phyloP scores from a whole-genome alignment of 2,888 invertebrate species.

The Caenorhabditis macrosperma region DNA sequence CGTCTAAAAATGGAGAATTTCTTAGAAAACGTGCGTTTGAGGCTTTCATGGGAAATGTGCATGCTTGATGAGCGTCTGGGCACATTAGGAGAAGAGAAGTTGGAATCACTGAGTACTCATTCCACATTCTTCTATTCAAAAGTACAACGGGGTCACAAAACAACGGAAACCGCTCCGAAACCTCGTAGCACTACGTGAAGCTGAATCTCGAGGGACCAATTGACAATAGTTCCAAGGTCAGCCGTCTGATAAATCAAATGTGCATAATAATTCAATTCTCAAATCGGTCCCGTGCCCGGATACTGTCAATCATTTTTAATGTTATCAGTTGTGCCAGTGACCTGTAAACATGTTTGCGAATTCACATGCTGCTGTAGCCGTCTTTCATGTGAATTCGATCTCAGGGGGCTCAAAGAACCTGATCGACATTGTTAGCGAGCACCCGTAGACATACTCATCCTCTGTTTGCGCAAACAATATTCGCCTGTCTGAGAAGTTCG shows the following conservation, averaged over 20 bases:
- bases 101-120: constrained; percentile 36
- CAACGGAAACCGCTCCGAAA: neutral
- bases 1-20: neutral
- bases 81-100: constrained; percentile 6
- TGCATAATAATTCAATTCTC: no score
- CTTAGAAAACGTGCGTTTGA: constrained; percentile 23
- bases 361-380: neutral
- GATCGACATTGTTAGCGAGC: no score
- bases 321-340: no score
- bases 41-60: constrained; percentile 32
- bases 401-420: no score
- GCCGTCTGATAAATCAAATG: no score
- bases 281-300: no score
- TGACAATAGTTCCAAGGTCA: neutral
- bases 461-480: neutral
- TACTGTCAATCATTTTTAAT: constrained; percentile 19
- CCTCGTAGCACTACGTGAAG: neutral
- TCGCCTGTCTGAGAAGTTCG: neutral
- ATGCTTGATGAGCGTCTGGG: constrained; percentile 28
- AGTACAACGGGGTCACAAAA: constrained; percentile 26
- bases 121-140: constrained; percentile 27
- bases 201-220: neutral
- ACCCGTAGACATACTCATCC: neutral
- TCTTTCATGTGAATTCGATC: neutral
- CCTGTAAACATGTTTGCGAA: no score